Percentiles rank a stretch among this genome's conserved stretches.
Conservation (phyloP, 2,113 vertebrate species). For the Proterorhinus semilunaris region DNA sequence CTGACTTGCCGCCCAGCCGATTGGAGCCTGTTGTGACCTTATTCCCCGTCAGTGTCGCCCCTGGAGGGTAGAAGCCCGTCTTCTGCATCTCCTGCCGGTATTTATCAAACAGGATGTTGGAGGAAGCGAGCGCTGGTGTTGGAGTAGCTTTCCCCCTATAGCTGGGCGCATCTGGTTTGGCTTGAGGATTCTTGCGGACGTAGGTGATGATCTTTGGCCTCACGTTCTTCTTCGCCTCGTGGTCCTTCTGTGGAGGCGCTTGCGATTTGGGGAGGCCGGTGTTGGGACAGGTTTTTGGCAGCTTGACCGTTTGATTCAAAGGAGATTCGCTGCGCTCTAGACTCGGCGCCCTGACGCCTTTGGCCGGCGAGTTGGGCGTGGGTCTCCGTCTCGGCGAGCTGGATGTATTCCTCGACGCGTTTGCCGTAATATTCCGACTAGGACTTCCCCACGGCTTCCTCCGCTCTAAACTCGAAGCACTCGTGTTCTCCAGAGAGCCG, state of each 20-base stretch:
- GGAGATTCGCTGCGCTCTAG: conserved; percentile 64
- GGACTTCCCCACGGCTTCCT: conserved; percentile 76
- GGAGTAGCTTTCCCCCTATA: conserved; percentile 64
- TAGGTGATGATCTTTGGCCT: conserved; percentile 97
- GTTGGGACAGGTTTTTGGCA: conserved; percentile 75
- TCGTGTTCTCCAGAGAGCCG: conserved; percentile 65
- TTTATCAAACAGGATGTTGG: conserved; percentile 81
- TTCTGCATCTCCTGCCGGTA: conserved; percentile 88
- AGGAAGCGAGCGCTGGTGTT: conserved; percentile 55
- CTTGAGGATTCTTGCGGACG: conserved; percentile 84
- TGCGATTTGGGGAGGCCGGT: conserved; percentile 86
- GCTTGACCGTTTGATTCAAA: conserved; percentile 72
- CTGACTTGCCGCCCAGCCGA: conserved; percentile 76
- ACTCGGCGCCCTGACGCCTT: conserved; percentile 47
- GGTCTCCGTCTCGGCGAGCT: conserved; percentile 67
- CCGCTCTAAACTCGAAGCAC: conserved; percentile 65
- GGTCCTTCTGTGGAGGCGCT: conserved; percentile 68
- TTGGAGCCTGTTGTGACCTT: conserved; percentile 78
- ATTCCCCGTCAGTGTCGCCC: conserved; percentile 78
- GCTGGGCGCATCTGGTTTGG: conserved; percentile 71
- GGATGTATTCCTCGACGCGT: conserved; percentile 53
- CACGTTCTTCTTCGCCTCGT: conserved; percentile 82
- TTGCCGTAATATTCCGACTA: conserved; percentile 50
- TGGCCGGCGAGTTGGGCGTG: conserved; percentile 59
- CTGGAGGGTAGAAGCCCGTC: conserved; percentile 77